A percentile compares a stretch with the other conserved stretches of the same genome.
Evolutionary conservation across 2,797 vertebrate species (phyloP).

Genomic region (Aselliscus stoliczkanus): DNA sequence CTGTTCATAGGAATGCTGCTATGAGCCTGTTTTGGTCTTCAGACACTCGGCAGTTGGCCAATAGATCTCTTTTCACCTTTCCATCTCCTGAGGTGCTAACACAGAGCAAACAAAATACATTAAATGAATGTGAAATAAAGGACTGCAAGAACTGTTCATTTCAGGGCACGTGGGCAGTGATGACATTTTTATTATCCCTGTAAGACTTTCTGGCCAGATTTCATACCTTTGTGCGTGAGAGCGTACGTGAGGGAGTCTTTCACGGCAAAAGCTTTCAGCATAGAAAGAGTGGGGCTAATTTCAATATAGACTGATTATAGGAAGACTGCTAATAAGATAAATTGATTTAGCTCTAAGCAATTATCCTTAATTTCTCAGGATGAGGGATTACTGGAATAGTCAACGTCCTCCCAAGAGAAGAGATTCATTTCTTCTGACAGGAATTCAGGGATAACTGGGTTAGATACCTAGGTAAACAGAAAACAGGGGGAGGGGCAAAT

Average conservation of each 20-base stretch:
- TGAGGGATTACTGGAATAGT: conserved; percentile 4
- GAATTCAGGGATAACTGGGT: not conserved
- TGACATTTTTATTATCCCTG: not conserved
- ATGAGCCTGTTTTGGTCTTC: not conserved
- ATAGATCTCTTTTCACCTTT: not conserved
- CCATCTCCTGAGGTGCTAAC: not conserved
- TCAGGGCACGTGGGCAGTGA: not conserved
- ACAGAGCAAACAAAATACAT: not conserved
- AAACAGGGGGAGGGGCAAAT: accelerated
- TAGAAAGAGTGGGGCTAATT: not conserved
- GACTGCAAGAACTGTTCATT: no score
- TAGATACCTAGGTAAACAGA: not conserved
- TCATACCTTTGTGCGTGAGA: not conserved
- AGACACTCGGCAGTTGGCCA: not conserved
- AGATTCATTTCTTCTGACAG: conserved; percentile 10
- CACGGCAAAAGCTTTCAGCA: not conserved
- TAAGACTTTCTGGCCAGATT: not conserved
- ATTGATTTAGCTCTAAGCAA: not conserved
- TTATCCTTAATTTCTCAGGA: conserved; percentile 38
- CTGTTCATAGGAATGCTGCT: accelerated
- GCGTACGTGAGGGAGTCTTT: not conserved
- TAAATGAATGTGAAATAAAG: not conserved
- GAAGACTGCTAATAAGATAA: not conserved
- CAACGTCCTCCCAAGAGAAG: not conserved
- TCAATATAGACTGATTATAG: not conserved